Evolutionary conservation across 2,888 invertebrate genomes (phyloP).

Genomic region (Plebejus argus): DNA sequence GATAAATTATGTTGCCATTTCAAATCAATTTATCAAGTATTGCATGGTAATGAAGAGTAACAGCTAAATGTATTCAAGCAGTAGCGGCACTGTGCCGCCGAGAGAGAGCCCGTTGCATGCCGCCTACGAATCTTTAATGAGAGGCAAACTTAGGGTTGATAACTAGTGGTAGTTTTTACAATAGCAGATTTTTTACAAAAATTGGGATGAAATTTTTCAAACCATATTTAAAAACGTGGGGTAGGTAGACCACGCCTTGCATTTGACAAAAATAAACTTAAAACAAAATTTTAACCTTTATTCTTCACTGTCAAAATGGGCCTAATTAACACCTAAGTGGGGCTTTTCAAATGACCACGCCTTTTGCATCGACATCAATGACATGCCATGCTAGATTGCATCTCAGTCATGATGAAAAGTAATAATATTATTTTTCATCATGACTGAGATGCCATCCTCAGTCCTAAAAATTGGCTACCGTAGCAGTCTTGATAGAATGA

Average conservation of each 20-base stretch:
- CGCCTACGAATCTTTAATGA: constrained; percentile 63
- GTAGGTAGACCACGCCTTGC: no score
- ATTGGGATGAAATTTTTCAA: background rate
- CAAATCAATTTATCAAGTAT: constrained; percentile 11
- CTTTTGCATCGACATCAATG: no score
- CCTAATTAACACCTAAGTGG: no score
- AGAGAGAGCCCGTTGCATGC: constrained; percentile 45
- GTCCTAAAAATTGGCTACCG: no score
- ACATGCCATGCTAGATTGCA: background rate
- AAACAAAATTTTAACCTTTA: no score
- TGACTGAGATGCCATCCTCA: no score
- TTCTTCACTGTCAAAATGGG: no score
- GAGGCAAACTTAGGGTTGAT: constrained; percentile 52
- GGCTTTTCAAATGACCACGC: no score
- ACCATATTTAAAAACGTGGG: background rate
- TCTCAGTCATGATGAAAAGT: background rate
- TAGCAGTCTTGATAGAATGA: no score
- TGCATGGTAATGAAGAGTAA: constrained; percentile 25
- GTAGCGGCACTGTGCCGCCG: constrained; percentile 43
- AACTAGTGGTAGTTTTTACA: constrained; percentile 39
- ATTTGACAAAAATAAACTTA: no score
- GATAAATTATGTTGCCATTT: constrained; percentile 3
- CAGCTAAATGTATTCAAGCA: constrained; percentile 21
- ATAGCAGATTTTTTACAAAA: background rate
- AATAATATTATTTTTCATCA: no score